A percentile compares a stretch with the other conserved stretches of the same genome.
phyloP scores from a whole-genome alignment of 2,888 invertebrate genomes.

The Drosophila anomalata region DNA sequence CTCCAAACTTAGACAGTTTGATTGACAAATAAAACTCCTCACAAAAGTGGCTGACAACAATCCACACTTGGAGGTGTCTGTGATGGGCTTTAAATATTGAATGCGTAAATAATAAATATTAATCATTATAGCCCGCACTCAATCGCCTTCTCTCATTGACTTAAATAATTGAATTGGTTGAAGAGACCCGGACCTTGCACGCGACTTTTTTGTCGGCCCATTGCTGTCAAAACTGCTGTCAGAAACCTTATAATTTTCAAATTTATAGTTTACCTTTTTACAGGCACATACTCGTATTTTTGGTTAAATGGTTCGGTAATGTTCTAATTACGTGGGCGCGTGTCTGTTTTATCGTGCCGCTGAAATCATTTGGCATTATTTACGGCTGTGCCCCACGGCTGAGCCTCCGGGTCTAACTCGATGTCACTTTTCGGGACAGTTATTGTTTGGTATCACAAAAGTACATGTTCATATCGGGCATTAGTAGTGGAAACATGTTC shows the following conservation, averaged over 20 bases:
- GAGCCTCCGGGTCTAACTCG: slow-evolving; percentile 6
- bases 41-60: slow-evolving; percentile 23
- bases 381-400: slow-evolving; percentile 50
- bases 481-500: slow-evolving; percentile 56
- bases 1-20: slow-evolving; percentile 20
- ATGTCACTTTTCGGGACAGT: slow-evolving; percentile 24
- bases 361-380: slow-evolving; percentile 62
- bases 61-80: slow-evolving; percentile 29
- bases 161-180: slow-evolving; percentile 52
- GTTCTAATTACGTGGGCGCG: slow-evolving; percentile 80
- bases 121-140: slow-evolving; percentile 51
- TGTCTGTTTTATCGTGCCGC: slow-evolving; percentile 67
- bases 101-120: slow-evolving; percentile 71
- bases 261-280: slow-evolving; percentile 37
- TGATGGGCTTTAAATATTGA: slow-evolving; percentile 57
- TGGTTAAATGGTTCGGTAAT: slow-evolving; percentile 67
- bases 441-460: slow-evolving; percentile 37
- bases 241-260: slow-evolving; percentile 50
- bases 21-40: slow-evolving; percentile 39
- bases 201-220: slow-evolving; percentile 27
- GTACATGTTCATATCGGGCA: slow-evolving; percentile 32
- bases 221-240: slow-evolving; percentile 64
- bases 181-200: slow-evolving; percentile 58
- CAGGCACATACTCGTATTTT: slow-evolving; percentile 40
- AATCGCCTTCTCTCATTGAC: slow-evolving; percentile 34